Evolutionary conservation across 2,888 invertebrate genomes (phyloP), one percentile per base, ranked within the genome.

Genomic region (Helleia helle): DNA sequence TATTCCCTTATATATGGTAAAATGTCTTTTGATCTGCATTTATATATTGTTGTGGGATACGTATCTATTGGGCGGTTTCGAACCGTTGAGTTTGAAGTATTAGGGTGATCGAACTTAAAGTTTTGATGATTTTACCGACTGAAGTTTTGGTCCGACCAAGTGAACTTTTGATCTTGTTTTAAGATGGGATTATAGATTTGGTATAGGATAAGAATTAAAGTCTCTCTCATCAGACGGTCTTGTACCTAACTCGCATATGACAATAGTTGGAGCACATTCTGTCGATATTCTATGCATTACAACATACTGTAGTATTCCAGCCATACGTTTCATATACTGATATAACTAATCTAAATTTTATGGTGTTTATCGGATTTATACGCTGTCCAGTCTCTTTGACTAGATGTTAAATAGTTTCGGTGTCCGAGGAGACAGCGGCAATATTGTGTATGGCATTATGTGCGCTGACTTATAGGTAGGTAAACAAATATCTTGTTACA

Each of bases 111-210:
- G 29, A 58, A 54, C 62, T 61, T 62, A 70, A 64, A 68, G 71
- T 77, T 77, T 76, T 75, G 72, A 80, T 73, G 64, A 74, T 79
- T 74, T 76, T 75, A 77, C 71, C 67, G 83, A 83, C 83, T 84
- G 83, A 84, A 71, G 74, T 81, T 77, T 80, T 81, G 83, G 83
- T 83, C 83, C 83, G 83, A 83, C 83, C 83, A 84, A 84, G 71
- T 79, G 79, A 81, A 81, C 77, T 77, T 69, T 77, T 67, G 64
- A 79, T 79, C 80, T 80, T 79, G 80, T 83, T 76, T 75, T 73
- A 66, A 67, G 62, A 71, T 77, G 71, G 67, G 77, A 76, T 71
- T 65, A 65, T 75, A 62, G 69, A 77, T 71, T 77, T 67, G 71
- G 70, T 62, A 65, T 76, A 81, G 71, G 67, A 61, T 77, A 79